Evolutionary conservation across 2,113 vertebrate genomes (phyloP), one percentile per base, ranked within the genome.

Genomic region (Rhinolophus sinicus): DNA sequence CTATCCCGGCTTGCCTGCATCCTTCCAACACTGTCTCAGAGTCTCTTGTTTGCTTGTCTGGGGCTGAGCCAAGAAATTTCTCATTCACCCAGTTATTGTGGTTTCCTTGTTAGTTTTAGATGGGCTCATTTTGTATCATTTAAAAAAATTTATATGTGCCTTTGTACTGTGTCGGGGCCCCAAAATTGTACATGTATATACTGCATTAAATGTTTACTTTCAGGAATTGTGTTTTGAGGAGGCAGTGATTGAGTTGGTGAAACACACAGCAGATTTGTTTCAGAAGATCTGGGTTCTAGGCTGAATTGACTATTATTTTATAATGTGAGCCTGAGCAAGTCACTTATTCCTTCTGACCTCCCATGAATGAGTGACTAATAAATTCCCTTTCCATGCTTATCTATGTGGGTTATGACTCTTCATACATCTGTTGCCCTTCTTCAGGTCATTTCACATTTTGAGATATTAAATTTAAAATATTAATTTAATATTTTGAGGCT

Each of bases 1-100:
- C 84, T 21, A 19, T 35, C 73, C 47, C 2, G 3, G 19, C 40
- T 26, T 65, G 54, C 58, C 24, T 30, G 38, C 0, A 0, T 70
- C 87, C 30, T 15, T 33, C 8, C 62, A 4, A 52, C 38, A 19
- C 2, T 62, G 19, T 85, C 38, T 75, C 3, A 11, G 38, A 33
- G 73, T 26, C 60, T 85, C 60, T 56, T 60, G 13, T 33, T 87
- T 83, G 47, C 90, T 84, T 35, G 1, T 50, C 58, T 69, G n/a
- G 77, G 40, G 40, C 35, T 38, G 30, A 77, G 38, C 60, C 64
- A 58, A 93, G 64, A 44, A 11, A 24, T 62, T 73, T 93, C 56
- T 83, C 38, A 21, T 4, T 18, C 33, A 47, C 47, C 69, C 11
- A 7, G 33, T 96, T 77, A 52, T 13, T 77, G 44, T 38, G 62